Percentiles rank a stretch among this genome's conserved stretches.
These are phyloP conservation scores for Bacillus rossius DNA, from an alignment of 1,140 invertebrate species.

Conservation along the genomic window DNA sequence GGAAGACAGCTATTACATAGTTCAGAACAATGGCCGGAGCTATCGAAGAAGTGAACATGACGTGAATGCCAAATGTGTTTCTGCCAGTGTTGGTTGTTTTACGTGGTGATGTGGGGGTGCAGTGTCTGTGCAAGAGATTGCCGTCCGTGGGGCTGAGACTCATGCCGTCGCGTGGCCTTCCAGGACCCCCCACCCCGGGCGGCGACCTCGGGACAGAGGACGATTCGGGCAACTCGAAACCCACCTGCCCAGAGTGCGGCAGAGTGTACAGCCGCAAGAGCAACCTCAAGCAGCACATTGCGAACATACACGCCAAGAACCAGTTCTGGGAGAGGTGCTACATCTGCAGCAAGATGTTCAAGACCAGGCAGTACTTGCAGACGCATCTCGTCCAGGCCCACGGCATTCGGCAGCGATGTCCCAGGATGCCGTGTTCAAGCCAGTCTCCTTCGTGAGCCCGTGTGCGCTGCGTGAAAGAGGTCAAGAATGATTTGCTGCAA, in stretches of 20 bases:
- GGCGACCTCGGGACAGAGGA: background rate
- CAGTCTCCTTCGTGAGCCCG: no score
- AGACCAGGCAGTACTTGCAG: slow-evolving; percentile 64
- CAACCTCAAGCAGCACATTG: slow-evolving; percentile 67
- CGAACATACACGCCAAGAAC: slow-evolving; percentile 63
- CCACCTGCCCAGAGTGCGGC: slow-evolving; percentile 60
- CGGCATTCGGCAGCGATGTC: slow-evolving; percentile 53
- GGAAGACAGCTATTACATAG: no score
- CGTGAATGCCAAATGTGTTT: no score
- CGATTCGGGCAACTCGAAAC: slow-evolving; percentile 41
- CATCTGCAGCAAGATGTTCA: slow-evolving; percentile 59
- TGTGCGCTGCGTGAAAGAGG: no score
- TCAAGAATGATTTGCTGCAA: no score
- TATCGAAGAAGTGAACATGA: no score
- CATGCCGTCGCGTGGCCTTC: slow-evolving; percentile 14
- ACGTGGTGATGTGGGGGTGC: no score
- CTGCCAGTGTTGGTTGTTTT: no score
- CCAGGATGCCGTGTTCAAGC: background rate
- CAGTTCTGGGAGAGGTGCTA: slow-evolving; percentile 57
- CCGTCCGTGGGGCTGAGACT: no score
- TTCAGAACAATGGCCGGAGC: no score
- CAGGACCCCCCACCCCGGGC: slow-evolving; percentile 5
- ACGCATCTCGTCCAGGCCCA: slow-evolving; percentile 64
- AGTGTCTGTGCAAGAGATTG: no score
- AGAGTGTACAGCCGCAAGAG: slow-evolving; percentile 60